These are phyloP conservation scores for Varroa destructor DNA, from an alignment of 1,140 invertebrate genomes.

Conservation along the genomic window DNA sequence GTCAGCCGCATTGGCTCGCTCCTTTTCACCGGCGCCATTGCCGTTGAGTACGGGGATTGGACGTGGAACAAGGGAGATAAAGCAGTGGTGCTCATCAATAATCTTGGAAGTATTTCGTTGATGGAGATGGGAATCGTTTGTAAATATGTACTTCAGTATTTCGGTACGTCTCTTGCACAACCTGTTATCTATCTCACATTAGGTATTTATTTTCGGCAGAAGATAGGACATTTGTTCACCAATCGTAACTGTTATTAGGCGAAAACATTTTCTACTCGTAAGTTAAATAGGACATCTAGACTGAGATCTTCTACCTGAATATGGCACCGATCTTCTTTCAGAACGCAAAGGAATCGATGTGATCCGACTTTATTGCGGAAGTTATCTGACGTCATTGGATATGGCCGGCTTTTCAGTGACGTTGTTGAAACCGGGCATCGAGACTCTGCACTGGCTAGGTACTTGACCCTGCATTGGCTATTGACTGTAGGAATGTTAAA, in stretches of 20 bases:
- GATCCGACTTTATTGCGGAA: slow-evolving; percentile 53
- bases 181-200: too few species aligned
- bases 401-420: slow-evolving; percentile 65
- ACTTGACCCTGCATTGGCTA: background rate
- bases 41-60: too few species aligned
- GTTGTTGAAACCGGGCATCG: slow-evolving; percentile 46
- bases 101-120: slow-evolving; percentile 60
- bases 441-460: slow-evolving; percentile 41
- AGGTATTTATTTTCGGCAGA: too few species aligned
- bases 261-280: background rate
- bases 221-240: too few species aligned
- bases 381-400: slow-evolving; percentile 63
- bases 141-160: slow-evolving; percentile 51
- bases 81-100: slow-evolving; percentile 59
- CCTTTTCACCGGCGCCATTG: too few species aligned
- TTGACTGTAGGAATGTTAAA: slow-evolving; percentile 36
- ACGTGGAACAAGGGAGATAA: slow-evolving; percentile 39
- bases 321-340: slow-evolving; percentile 37
- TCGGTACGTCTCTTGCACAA: slow-evolving; percentile 42
- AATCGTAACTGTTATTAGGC: too few species aligned
- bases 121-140: slow-evolving; percentile 63
- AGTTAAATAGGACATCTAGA: background rate
- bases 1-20: too few species aligned
- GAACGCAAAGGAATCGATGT: slow-evolving; percentile 47
- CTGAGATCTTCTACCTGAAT: too few species aligned